Evolutionary conservation across 2,113 vertebrate genomes (phyloP).

Genomic region (Hiodon alosoides): DNA sequence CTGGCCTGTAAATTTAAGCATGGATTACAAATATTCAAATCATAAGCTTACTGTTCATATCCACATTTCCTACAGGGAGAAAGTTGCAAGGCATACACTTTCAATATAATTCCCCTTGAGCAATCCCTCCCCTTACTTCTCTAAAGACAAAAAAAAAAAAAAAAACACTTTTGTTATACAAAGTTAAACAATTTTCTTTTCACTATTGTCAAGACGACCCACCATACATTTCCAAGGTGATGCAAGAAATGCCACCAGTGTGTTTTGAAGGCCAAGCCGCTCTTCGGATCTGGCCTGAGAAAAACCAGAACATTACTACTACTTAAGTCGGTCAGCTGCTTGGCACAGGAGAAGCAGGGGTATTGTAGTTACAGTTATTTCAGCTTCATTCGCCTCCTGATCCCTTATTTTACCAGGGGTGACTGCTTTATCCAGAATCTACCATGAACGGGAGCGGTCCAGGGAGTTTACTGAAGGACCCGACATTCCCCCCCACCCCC

Average conservation of each 20-base stretch:
- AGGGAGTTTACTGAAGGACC: constrained; percentile 48
- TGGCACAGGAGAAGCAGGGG: constrained; percentile 85
- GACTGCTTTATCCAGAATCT: too few species aligned
- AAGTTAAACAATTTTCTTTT: constrained; percentile 60
- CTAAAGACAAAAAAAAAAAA: constrained; percentile 41
- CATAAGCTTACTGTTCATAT: constrained; percentile 65
- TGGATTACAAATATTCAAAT: constrained; percentile 67
- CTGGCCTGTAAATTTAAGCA: constrained; percentile 65
- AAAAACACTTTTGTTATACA: constrained; percentile 51
- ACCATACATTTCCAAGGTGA: constrained; percentile 64
- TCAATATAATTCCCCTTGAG: constrained; percentile 56
- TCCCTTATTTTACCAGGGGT: constrained; percentile 61
- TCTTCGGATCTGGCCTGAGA: constrained; percentile 37
- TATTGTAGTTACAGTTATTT: constrained; percentile 81
- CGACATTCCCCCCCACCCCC: constrained; percentile 61
- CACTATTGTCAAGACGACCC: constrained; percentile 57
- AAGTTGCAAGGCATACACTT: constrained; percentile 63
- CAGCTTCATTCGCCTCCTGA: constrained; percentile 77
- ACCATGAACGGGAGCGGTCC: too few species aligned
- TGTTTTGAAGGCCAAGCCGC: constrained; percentile 47
- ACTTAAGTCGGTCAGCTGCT: constrained; percentile 88
- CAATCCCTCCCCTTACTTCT: constrained; percentile 55
- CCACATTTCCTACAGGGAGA: constrained; percentile 59
- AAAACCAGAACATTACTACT: constrained; percentile 71
- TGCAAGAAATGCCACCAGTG: constrained; percentile 65